phyloP scores from a whole-genome alignment of 1,140 invertebrate genomes.

The Brachystomella parvula region DNA sequence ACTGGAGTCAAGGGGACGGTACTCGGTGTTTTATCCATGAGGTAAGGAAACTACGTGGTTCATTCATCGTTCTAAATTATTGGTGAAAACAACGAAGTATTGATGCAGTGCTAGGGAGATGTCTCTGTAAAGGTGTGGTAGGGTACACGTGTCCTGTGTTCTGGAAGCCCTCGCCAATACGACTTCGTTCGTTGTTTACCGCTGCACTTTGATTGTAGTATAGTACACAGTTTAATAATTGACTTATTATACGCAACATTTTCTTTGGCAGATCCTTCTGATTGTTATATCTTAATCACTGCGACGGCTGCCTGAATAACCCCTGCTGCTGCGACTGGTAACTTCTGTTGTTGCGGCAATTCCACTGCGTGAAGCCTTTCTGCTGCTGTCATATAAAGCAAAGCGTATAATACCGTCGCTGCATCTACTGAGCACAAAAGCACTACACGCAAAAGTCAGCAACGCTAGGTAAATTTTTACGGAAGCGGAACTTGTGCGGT shows the following conservation, averaged over 20 bases:
- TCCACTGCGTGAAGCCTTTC: background rate
- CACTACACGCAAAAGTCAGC: background rate
- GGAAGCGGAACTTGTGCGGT: background rate
- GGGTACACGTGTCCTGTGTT: no score
- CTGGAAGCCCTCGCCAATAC: no score
- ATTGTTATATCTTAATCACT: background rate
- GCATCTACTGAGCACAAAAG: background rate
- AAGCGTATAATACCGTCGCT: background rate
- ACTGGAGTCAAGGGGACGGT: no score
- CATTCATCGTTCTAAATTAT: no score
- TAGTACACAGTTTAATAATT: no score
- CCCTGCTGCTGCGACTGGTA: background rate
- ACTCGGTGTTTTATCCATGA: no score
- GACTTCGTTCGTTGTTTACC: no score
- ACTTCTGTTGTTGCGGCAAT: background rate
- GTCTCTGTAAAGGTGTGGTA: no score
- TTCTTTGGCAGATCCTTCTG: constrained; percentile 3
- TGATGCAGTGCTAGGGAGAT: no score
- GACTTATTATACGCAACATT: background rate
- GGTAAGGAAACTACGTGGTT: no score
- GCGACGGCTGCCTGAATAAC: background rate
- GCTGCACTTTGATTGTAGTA: no score
- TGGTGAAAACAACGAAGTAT: no score
- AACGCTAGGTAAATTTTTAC: background rate
- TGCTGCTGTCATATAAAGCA: background rate